Base-by-base conservation (phyloP, 2,797 vertebrate species). In the Coilia nasus region DNA sequence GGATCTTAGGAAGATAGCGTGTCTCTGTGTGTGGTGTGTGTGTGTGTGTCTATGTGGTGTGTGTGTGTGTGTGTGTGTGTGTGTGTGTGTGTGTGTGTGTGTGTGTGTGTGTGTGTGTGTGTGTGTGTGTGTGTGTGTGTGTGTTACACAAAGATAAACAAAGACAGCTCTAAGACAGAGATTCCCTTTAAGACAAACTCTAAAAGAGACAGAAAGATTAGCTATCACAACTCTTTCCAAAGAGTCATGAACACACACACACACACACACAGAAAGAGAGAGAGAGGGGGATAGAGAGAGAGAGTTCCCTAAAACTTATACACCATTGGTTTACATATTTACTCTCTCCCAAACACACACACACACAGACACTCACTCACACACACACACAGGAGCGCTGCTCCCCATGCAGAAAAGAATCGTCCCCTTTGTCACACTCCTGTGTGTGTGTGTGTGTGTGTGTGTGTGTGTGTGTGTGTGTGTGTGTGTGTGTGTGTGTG, bases 41-140 rank as follows among this genome's bases (percentile, higher is more conserved):
- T n/a, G n/a, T n/a, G n/a, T n/a, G n/a, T n/a, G n/a, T n/a, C n/a
- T n/a, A n/a, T n/a, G n/a, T n/a, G n/a, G 64, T 80, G 86, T 87
- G 28, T 71, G 25, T 62, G 19, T n/a, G 84, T 82, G 82, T 86
- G 57, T 86, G 83, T 41, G 35, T 62, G 82, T 75, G 67, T 1
- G n/a, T 41, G 11, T 9, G 15, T 75, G 67, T 75, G 2, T 71
- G 56, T 57, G 56, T 57, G 56, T 57, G 56, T 57, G 56, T 57
- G 56, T 17, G 56, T 57, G 17, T 57, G 12, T 57, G 3, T 57
- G 12, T 57, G 80, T 23, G 28, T 17, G 1, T 28, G 23, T 25
- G 62, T 23, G 23, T 71, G 56, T 57, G 12, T 57, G 15, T 57
- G 12, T 57, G 80, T 23, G 28, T 17, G 9, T 28, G 23, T 25